Base-by-base conservation (phyloP, 2,113 vertebrate species). In the Indicator indicator region DNA sequence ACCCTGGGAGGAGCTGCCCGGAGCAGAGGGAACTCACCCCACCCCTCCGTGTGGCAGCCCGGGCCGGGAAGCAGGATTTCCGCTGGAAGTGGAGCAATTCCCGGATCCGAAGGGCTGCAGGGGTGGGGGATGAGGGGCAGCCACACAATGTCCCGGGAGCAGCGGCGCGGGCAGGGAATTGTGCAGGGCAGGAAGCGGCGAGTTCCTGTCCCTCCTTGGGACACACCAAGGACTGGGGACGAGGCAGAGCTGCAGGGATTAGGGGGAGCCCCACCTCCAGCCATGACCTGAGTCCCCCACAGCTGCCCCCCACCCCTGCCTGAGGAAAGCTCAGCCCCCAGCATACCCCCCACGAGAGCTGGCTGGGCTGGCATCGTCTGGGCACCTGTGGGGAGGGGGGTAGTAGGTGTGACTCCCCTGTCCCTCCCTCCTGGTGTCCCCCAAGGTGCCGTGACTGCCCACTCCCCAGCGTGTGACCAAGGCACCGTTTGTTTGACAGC, bases 1-100 rank as follows among this genome's bases (percentile, higher is more conserved):
- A 1, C 30, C 36, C 60, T 5, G 32, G 50, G 36, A 60, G 32
- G 30, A 71, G 72, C 36, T 69, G 84, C 9, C 44, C 67, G 6
- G 2, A 12, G 40, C 2, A 3, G 52, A 48, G 48, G 30, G 8
- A 87, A 12, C 62, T 16, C 62, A n/a, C 30, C 26, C 60, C 33
- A 6, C 11, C 38, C 15, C 15, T 16, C 3, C 20, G 9, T 9
- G 12, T n/a, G 30, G 40, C 8, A 65, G 50, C 44, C 27, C 86
- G 70, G 46, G 56, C 86, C 80, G 77, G 94, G 90, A 86, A 78
- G 91, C 96, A 95, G 96, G 96, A 95, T 96, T 95, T 95, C 94
- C 96, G 94, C 93, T 96, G 96, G 96, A 95, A 95, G 93, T 92
- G 84, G 87, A 95, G 96, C 94, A 96, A 96, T 96, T 96, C 89